Base-by-base conservation (phyloP, 1,140 invertebrate species). In the Meloidogyne hapla region DNA sequence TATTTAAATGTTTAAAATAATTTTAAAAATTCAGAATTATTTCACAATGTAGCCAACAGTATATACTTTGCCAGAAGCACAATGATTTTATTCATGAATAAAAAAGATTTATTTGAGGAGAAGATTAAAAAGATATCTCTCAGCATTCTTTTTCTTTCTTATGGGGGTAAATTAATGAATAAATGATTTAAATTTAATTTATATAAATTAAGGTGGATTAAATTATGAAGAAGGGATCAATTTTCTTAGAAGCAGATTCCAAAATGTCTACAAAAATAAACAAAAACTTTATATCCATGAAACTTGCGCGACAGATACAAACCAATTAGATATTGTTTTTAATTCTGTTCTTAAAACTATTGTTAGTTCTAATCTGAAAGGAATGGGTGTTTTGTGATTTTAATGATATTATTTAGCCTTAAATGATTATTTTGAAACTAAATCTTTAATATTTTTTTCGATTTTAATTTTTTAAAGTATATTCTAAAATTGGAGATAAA, bases 71-170 rank as follows among this genome's bases (percentile, higher is more conserved):
- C 66, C 45, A 79, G 83, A 13, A 84, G 88, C 21, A 88, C 86
- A 45, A 85, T 89, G 81, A 89, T 89, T 61, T 67, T 84, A 13
- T 84, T 84, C 69, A 63, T 84, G 18, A 84, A 84, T 48, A 84
- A 84, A 90, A 89, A 88, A 77, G 89, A 90, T 81, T 77, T 90
- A 67, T 90, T 90, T 81, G 87, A 88, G 72, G 88, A 89, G 69
- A 89, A 90, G 83, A 89, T 90, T 68, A 87, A 88, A 64, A 70
- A 74, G 9, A 48, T 71, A 13, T 73, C 80, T 2, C 63, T 84
- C n/a, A 71, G 23, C 18, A 45, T 81, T 21, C 25, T 64, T 21
- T 76, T 81, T 40, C 74, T 64, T 21, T 48, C 64, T 9, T 80
- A 82, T 64, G 62, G 25, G 45, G 79, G 80, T 42, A 72, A 71